Evolutionary conservation across 2,113 vertebrate genomes (phyloP).

Genomic region (Vanacampus margaritifer): DNA sequence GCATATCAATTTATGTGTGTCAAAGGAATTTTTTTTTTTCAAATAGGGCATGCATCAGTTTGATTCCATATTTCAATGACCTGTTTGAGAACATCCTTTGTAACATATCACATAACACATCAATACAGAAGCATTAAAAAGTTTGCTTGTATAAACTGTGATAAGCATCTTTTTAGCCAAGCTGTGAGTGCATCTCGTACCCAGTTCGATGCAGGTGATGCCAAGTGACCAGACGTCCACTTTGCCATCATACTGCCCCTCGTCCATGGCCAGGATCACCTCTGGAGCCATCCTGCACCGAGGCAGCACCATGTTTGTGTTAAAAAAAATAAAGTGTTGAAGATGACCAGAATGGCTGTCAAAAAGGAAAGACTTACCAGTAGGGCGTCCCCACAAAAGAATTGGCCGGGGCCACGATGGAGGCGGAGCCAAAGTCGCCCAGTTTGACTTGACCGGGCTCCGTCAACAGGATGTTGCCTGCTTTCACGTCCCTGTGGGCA

Average conservation of each 20-base stretch:
- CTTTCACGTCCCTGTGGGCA: conserved; percentile 82
- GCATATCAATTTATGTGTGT: no score
- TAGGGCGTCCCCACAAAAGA: conserved; percentile 90
- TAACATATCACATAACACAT: no score
- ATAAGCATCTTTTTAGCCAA: neutral
- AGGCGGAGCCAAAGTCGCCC: conserved; percentile 88
- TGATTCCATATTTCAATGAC: no score
- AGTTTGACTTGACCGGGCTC: conserved; percentile 90
- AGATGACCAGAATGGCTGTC: neutral
- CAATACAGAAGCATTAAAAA: no score
- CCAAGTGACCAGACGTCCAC: conserved; percentile 93
- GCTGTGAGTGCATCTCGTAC: conserved; percentile 51
- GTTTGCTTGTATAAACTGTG: neutral
- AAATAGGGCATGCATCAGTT: no score
- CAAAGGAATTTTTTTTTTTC: no score
- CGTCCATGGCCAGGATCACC: conserved; percentile 91
- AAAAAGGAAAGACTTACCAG: conserved; percentile 69
- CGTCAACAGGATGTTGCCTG: conserved; percentile 88
- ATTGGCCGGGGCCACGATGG: conserved; percentile 86
- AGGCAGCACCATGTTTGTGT: no score
- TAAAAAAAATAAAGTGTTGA: neutral
- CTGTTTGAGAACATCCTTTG: no score
- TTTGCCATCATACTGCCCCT: conserved; percentile 90
- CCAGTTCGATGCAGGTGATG: conserved; percentile 89
- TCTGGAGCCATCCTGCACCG: conserved; percentile 87